Conservation (phyloP, 1,140 invertebrate species). For the Laodelphax striatellus region DNA sequence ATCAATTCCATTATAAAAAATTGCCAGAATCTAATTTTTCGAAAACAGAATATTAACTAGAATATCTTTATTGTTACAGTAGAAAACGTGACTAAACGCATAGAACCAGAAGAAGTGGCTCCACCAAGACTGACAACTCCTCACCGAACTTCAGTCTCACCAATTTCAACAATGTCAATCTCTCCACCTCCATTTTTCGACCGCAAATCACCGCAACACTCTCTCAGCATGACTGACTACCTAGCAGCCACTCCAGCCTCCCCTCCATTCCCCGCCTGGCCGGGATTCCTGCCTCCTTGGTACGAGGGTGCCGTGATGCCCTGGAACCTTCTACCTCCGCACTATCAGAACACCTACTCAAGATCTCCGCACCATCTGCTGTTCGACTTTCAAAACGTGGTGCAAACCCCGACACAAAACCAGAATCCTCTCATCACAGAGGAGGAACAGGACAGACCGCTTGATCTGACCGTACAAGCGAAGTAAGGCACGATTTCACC, state of each 20-base stretch:
- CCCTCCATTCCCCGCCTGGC: constrained; percentile 2
- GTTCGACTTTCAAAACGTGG: neutral
- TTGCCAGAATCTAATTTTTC: neutral
- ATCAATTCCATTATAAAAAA: neutral
- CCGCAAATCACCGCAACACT: no score
- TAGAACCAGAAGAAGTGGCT: neutral
- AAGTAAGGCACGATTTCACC: neutral
- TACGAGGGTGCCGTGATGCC: neutral
- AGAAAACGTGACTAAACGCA: neutral
- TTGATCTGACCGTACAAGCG: constrained; percentile 14
- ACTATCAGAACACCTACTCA: neutral
- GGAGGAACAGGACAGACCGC: constrained; percentile 15
- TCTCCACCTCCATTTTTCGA: no score
- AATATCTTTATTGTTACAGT: neutral
- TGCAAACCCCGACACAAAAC: neutral
- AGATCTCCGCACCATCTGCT: neutral
- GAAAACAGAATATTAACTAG: neutral
- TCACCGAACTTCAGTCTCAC: no score
- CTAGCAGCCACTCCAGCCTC: neutral
- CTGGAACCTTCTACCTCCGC: neutral
- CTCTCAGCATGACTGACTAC: no score
- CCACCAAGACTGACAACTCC: neutral
- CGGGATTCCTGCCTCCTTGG: neutral
- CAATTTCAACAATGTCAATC: no score
- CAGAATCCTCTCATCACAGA: neutral